A percentile compares a stretch with the other conserved stretches of the same genome.
These are phyloP conservation scores for Thymelicus lineola DNA, from an alignment of 2,888 invertebrate species.

Conservation along the genomic window DNA sequence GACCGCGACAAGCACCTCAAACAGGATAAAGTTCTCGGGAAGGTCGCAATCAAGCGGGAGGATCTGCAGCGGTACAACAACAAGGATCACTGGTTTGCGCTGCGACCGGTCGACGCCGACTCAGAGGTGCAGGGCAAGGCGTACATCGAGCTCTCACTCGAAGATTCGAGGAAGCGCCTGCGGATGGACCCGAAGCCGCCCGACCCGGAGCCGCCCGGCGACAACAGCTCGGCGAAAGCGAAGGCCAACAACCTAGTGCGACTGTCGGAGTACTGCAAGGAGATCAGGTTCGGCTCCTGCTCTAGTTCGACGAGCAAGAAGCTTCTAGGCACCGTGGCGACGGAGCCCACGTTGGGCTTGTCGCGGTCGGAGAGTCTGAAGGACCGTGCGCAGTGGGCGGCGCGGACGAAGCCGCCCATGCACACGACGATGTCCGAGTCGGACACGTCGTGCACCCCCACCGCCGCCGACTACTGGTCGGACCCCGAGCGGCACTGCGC, in stretches of 20 bases:
- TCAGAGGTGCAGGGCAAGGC: slow-evolving; percentile 97
- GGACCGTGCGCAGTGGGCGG: slow-evolving; percentile 74
- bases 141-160: slow-evolving; percentile 91
- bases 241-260: slow-evolving; percentile 77
- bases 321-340: slow-evolving; percentile 68
- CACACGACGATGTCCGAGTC: slow-evolving; percentile 73
- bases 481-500: slow-evolving; percentile 80
- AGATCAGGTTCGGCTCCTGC: slow-evolving; percentile 79
- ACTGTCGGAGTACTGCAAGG: slow-evolving; percentile 78
- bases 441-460: slow-evolving; percentile 72
- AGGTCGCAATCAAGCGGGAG: slow-evolving; percentile 94
- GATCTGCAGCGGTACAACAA: slow-evolving; percentile 95
- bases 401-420: slow-evolving; percentile 73
- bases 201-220: slow-evolving; percentile 68
- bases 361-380: slow-evolving; percentile 81
- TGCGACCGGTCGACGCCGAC: slow-evolving; percentile 94
- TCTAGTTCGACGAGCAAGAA: slow-evolving; percentile 80
- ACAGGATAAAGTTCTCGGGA: slow-evolving; percentile 92
- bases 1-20: slow-evolving; percentile 94
- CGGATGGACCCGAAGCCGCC: slow-evolving; percentile 82
- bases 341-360: slow-evolving; percentile 72
- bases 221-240: slow-evolving; percentile 61
- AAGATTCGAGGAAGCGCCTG: slow-evolving; percentile 82
- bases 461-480: slow-evolving; percentile 81
- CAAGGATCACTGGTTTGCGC: slow-evolving; percentile 96